Evolutionary conservation across 2,113 vertebrate species (phyloP).

Genomic region (Rhea americana): DNA sequence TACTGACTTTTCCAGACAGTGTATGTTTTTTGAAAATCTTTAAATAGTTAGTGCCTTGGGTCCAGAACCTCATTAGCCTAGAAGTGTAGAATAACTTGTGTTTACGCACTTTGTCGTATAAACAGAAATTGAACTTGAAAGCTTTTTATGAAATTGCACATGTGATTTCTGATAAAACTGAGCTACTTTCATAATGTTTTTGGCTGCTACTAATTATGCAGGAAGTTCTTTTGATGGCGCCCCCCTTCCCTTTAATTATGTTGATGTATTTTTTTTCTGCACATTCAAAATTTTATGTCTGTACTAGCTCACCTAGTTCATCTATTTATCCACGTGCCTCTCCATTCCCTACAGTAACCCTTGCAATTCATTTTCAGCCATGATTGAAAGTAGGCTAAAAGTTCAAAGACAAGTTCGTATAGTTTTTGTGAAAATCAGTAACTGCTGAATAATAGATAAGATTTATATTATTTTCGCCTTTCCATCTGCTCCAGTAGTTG

Average conservation of each 20-base stretch:
- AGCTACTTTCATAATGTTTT: background rate
- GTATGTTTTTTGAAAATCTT: background rate
- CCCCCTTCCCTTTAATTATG: background rate
- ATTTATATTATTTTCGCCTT: background rate
- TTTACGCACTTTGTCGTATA: background rate
- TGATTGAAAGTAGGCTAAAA: background rate
- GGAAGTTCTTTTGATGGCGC: background rate
- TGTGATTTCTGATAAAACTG: background rate
- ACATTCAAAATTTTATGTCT: accelerated
- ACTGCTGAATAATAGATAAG: background rate
- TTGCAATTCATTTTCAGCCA: background rate
- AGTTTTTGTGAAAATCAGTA: background rate
- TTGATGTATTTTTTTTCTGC: background rate
- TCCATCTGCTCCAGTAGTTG: background rate
- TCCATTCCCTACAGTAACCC: background rate
- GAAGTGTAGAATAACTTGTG: background rate
- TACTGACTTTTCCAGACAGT: background rate
- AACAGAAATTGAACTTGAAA: background rate
- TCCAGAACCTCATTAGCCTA: background rate
- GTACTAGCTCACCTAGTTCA: background rate
- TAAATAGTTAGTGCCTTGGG: background rate
- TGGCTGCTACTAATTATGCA: background rate
- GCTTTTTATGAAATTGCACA: background rate
- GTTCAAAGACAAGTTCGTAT: background rate
- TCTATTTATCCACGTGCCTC: background rate